Base-by-base conservation (phyloP, 2,113 vertebrate genomes). In the Recurvirostra avosetta region DNA sequence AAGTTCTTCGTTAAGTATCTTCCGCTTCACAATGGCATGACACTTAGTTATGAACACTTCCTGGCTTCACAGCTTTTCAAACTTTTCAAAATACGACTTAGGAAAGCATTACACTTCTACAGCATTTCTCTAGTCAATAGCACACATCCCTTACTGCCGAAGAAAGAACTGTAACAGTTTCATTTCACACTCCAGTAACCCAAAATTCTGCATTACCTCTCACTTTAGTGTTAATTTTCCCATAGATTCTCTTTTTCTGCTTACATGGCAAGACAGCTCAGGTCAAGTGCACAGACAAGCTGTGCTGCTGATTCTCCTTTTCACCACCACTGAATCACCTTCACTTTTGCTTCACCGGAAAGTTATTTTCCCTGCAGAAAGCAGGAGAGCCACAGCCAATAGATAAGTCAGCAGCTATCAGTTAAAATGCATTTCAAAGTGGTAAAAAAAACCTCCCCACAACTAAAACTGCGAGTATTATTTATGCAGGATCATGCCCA, bases 211-310 rank as follows among this genome's bases (percentile, higher is more conserved):
- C 41, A 70, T 90, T 97, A 95, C 80, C 19, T 4, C 78, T 91
- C 87, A 77, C 93, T 96, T 96, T 32, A 73, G 87, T 79, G 87
- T 92, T 97, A 91, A 91, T 94, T 97, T 97, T 90, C 96, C 71
- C 71, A 90, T 16, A 91, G 81, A 95, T 96, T 93, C 85, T 95
- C 92, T 74, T 94, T 97, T 97, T 97, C 97, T 96, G 95, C 95
- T 96, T 96, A 94, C 93, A 77, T 2, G 13, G 93, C 96, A 97
- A 82, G 91, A 94, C 62, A 95, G 67, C 70, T 94, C 90, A 90
- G 92, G 96, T 95, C 95, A 97, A 95, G 43, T 73, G 77, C 84
- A 85, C 74, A 94, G 71, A 93, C 78, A 96, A 92, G 91, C 81
- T 77, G 78, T 83, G 94, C 84, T 96, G 94, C 87, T 90, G 91